A percentile compares a stretch with the other conserved stretches of the same genome.
Evolutionary conservation across 2,113 vertebrate genomes (phyloP).

Genomic region (Oceanodroma tethys): DNA sequence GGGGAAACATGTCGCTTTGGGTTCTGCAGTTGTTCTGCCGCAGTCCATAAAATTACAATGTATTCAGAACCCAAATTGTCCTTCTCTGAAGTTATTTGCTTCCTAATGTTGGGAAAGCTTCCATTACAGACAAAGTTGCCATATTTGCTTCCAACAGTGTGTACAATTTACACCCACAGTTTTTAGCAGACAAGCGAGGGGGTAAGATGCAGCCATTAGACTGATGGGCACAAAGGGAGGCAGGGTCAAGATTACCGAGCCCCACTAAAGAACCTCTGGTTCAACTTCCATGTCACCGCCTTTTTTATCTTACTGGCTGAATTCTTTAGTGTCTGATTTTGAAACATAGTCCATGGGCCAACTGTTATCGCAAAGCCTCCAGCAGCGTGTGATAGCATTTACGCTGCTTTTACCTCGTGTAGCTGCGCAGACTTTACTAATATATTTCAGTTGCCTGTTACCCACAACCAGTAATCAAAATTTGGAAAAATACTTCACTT

Average conservation of each 20-base stretch:
- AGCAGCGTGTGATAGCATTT: background rate
- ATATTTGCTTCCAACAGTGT: background rate
- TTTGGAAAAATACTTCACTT: background rate
- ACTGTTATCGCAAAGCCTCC: background rate
- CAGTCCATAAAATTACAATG: background rate
- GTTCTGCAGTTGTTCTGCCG: background rate
- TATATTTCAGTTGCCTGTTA: background rate
- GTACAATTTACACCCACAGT: background rate
- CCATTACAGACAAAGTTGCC: background rate
- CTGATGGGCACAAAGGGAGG: background rate
- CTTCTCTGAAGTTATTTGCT: background rate
- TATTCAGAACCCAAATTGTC: background rate
- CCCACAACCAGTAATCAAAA: background rate
- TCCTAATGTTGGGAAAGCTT: background rate
- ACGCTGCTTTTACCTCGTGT: rapidly evolving
- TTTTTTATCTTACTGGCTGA: background rate
- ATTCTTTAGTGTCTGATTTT: background rate
- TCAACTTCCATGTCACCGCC: background rate
- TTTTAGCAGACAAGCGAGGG: background rate
- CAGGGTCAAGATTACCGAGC: background rate
- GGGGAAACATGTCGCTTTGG: background rate
- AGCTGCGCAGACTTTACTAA: background rate
- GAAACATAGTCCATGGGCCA: background rate
- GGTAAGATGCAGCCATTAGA: background rate
- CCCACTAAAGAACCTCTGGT: background rate